These are phyloP conservation scores for Rhagophthalmus giganteus DNA, from an alignment of 2,888 invertebrate species.

Conservation along the genomic window DNA sequence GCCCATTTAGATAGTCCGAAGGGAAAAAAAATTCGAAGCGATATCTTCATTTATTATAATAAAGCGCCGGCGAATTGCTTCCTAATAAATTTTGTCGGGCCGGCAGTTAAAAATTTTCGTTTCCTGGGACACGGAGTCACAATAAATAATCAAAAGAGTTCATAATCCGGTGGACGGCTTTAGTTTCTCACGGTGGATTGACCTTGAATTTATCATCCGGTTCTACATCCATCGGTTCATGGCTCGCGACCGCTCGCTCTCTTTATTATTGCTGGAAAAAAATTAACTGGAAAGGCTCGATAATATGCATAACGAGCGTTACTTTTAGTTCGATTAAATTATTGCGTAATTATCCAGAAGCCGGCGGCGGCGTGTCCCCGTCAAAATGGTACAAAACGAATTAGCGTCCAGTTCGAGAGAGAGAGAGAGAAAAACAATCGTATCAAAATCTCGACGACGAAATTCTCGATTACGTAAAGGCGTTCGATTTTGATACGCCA, in stretches of 20 bases:
- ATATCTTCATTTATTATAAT: no score
- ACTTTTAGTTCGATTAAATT: neutral
- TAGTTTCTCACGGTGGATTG: conserved; percentile 20
- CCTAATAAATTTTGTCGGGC: no score
- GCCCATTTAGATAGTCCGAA: no score
- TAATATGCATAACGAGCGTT: conserved; percentile 11
- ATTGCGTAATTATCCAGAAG: neutral
- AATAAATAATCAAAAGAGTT: conserved; percentile 17
- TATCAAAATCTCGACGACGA: no score
- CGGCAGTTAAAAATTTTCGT: no score
- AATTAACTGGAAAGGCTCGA: conserved; percentile 10
- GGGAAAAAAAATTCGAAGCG: no score
- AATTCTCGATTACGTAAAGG: neutral
- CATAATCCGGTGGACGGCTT: conserved; percentile 17
- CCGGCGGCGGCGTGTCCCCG: neutral
- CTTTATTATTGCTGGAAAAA: conserved; percentile 2
- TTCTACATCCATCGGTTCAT: conserved; percentile 10
- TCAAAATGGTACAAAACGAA: neutral
- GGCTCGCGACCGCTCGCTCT: conserved; percentile 15
- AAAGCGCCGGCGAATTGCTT: no score
- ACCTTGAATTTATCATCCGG: conserved; percentile 12
- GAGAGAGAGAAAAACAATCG: no score
- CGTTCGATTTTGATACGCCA: no score
- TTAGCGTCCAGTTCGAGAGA: no score
- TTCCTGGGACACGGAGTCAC: conserved; percentile 7